phyloP scores from a whole-genome alignment of 2,797 vertebrate species.

The Cyclura pinguis region DNA sequence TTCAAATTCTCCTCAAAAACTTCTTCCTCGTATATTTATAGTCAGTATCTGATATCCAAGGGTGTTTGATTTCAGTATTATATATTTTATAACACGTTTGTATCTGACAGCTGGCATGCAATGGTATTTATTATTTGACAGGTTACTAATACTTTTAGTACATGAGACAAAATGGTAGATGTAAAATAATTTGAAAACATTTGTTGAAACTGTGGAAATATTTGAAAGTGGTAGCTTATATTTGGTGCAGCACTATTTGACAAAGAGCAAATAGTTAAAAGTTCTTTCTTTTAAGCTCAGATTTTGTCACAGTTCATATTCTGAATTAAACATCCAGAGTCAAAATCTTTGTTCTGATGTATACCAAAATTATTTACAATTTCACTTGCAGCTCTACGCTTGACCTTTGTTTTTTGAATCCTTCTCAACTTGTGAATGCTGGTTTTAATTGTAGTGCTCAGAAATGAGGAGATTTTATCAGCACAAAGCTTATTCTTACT shows the following conservation, averaged over 20 bases:
- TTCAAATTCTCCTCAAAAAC: neutral
- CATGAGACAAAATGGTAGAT: neutral
- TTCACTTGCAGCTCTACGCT: neutral
- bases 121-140: neutral
- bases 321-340: neutral
- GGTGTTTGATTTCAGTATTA: neutral
- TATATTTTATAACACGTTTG: neutral
- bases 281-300: neutral
- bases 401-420: neutral
- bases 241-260: neutral
- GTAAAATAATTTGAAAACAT: neutral
- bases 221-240: neutral
- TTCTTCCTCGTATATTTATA: neutral
- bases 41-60: neutral
- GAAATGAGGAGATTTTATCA: neutral
- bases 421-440: neutral
- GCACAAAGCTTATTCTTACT: neutral
- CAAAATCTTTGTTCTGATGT: neutral
- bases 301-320: neutral
- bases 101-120: neutral
- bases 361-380: neutral
- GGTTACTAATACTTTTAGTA: neutral
- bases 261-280: neutral
- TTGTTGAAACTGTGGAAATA: neutral
- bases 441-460: neutral